phyloP scores from a whole-genome alignment of 2,113 vertebrate species.

The Brachirus orientalis region DNA sequence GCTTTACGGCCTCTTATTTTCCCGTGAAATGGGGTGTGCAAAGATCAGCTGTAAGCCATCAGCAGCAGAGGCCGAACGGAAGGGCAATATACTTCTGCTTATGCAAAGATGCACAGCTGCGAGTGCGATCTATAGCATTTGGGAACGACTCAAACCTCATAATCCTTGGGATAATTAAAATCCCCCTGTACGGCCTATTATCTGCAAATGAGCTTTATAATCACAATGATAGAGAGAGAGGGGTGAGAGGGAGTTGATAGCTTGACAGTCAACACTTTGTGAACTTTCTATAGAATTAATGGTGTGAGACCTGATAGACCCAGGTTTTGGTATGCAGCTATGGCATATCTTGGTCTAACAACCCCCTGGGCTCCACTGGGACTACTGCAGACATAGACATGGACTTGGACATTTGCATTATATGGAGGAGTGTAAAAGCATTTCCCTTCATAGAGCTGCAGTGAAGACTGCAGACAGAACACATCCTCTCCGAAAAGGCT shows the following conservation, averaged over 20 bases:
- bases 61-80: constrained; percentile 66
- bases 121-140: constrained; percentile 60
- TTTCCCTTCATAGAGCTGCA: constrained; percentile 22
- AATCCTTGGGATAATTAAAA: constrained; percentile 72
- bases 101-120: constrained; percentile 71
- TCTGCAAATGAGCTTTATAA: constrained; percentile 47
- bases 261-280: constrained; percentile 65
- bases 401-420: constrained; percentile 60
- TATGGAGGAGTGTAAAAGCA: constrained; percentile 35
- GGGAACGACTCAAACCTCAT: constrained; percentile 64
- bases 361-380: constrained; percentile 44
- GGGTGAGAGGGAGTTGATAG: constrained; percentile 20
- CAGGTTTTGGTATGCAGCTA: constrained; percentile 56
- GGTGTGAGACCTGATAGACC: constrained; percentile 61
- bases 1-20: constrained; percentile 54
- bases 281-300: constrained; percentile 51
- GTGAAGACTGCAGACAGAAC: constrained; percentile 23
- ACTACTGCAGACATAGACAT: constrained; percentile 48
- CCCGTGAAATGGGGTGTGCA: constrained; percentile 71
- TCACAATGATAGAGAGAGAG: constrained; percentile 28
- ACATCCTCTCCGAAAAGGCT: constrained; percentile 42
- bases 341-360: constrained; percentile 41
- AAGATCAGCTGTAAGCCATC: constrained; percentile 69
- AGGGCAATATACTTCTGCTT: constrained; percentile 49
- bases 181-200: constrained; percentile 50